Base-by-base conservation (phyloP, 2,113 vertebrate species). In the Nothoprocta perdicaria region DNA sequence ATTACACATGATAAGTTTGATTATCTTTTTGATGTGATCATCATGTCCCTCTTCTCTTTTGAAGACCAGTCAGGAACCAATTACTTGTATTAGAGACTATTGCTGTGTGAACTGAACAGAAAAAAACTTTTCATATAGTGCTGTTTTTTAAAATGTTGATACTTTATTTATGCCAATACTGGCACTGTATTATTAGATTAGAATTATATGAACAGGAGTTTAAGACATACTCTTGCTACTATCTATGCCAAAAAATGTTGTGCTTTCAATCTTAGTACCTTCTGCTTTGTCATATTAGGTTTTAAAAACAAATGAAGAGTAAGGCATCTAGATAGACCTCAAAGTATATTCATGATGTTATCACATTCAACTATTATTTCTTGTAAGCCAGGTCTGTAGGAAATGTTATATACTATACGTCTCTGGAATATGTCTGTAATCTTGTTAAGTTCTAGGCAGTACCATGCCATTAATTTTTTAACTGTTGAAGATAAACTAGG, bases 61-160 rank as follows among this genome's bases (percentile, higher is more conserved):
- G 40, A 75, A 94, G 35, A 62, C 73, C 93, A 16, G 95, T 91
- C 38, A 82, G 89, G 43, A 96, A 72, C 57, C 60, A 72, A 23
- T 94, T 95, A 73, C 35, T 46, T 91, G 68, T 69, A 71, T 19
- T 78, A 66, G 83, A 93, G 53, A 78, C 61, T 85, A 52, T 72
- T 86, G 60, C 63, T 0, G 0, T 48, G 23, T 83, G 91, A 91
- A 65, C 81, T 84, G 87, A 91, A 75, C 52, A 80, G 53, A 86
- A 81, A 60, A 48, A 29, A 83, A 26, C 29, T 13, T 94, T 93
- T 91, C 76, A 65, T 77, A 75, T 23, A 86, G 35, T 17, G 9
- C 9, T 83, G 40, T 74, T 89, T 38, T 74, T 92, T 89, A 89
- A 93, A 82, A 71, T 83, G 62, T 80, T 84, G 43, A 21, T 75